Percentiles rank a stretch among this genome's conserved stretches.
Conservation (phyloP, 2,888 invertebrate species). For the Adineta ricciae region DNA sequence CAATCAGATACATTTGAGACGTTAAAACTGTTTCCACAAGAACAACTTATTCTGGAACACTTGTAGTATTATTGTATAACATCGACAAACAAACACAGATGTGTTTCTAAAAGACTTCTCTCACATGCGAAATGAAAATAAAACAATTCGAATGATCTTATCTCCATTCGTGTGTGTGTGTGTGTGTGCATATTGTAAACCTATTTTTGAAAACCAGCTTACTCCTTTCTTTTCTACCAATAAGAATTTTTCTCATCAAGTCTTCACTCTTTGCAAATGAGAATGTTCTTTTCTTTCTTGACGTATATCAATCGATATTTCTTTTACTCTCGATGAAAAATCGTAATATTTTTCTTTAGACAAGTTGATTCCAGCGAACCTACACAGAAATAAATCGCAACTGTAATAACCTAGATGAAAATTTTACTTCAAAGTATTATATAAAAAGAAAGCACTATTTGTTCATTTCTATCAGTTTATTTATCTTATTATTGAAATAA, state of each 20-base stretch:
- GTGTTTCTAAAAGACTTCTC: background rate
- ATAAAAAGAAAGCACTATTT: too few species aligned
- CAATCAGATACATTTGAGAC: conserved; percentile 65
- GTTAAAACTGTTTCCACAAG: conserved; percentile 79
- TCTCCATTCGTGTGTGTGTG: background rate
- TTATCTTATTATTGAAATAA: background rate
- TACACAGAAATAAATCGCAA: background rate
- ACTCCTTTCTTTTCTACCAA: background rate
- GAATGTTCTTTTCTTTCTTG: background rate
- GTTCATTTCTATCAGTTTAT: background rate
- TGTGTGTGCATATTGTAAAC: background rate
- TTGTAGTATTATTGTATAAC: background rate
- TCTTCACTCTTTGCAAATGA: background rate
- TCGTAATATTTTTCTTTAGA: background rate
- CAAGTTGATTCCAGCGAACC: background rate
- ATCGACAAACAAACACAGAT: background rate
- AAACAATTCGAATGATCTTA: background rate
- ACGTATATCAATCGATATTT: too few species aligned
- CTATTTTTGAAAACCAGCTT: background rate
- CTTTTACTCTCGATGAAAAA: background rate
- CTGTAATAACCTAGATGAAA: background rate
- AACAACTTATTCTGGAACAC: conserved; percentile 78
- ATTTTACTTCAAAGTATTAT: background rate
- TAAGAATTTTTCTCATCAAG: background rate
- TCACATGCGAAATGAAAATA: background rate